Evolutionary conservation across 2,888 invertebrate species (phyloP).

Genomic region (Apamea sordens): DNA sequence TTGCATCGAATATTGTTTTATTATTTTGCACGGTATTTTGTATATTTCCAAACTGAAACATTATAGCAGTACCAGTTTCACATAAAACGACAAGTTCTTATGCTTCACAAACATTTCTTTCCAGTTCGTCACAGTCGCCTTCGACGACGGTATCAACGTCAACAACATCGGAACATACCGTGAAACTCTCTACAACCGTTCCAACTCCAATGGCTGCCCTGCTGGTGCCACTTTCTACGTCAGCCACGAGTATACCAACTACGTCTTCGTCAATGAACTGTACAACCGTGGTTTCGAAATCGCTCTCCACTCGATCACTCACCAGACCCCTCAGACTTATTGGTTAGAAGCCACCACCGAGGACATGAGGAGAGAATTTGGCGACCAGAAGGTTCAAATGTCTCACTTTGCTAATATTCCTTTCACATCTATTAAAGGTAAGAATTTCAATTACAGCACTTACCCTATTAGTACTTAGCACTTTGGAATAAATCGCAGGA

Average conservation of each 20-base stretch:
- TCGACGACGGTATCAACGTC: constrained; percentile 91
- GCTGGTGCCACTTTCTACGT: constrained; percentile 92
- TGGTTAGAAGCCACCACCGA: constrained; percentile 90
- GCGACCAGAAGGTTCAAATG: constrained; percentile 89
- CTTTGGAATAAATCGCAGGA: neutral
- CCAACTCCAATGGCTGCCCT: constrained; percentile 92
- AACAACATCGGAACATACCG: constrained; percentile 90
- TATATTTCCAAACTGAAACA: no score
- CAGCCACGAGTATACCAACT: constrained; percentile 94
- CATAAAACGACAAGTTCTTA: neutral
- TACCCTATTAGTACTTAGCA: neutral
- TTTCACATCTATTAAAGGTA: constrained; percentile 79
- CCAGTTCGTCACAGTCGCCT: constrained; percentile 92
- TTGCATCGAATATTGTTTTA: neutral
- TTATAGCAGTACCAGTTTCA: neutral
- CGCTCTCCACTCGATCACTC: constrained; percentile 92
- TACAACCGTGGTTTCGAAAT: constrained; percentile 91
- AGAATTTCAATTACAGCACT: constrained; percentile 15
- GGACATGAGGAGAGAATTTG: constrained; percentile 89
- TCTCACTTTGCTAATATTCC: constrained; percentile 90
- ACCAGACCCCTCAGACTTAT: constrained; percentile 89
- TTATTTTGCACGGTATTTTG: no score
- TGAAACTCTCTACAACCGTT: constrained; percentile 86
- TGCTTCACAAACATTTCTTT: constrained; percentile 54
- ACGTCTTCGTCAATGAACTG: constrained; percentile 91